Conservation (phyloP, 2,797 vertebrate species). For the Carduelis carduelis region DNA sequence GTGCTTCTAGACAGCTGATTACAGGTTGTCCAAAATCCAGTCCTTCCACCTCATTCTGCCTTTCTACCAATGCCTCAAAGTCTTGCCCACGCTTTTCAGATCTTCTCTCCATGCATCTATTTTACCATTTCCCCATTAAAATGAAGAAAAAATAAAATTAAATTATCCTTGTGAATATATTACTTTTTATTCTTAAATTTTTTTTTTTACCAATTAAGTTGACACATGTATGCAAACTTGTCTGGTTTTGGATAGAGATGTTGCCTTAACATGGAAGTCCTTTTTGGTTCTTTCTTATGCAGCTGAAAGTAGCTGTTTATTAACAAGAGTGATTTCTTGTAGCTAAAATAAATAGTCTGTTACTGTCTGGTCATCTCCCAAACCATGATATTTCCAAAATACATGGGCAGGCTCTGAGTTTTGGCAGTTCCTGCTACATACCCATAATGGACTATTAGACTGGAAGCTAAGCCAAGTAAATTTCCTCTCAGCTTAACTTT, state of each 20-base stretch:
- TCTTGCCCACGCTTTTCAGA: neutral
- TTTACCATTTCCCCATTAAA: neutral
- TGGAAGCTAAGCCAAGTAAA: neutral
- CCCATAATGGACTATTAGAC: neutral
- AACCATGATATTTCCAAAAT: neutral
- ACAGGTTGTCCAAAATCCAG: neutral
- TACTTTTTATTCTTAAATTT: neutral
- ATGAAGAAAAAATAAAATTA: neutral
- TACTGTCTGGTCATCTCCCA: neutral
- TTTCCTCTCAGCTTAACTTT: slow-evolving; percentile 1
- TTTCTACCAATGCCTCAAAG: neutral
- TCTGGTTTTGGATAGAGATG: neutral
- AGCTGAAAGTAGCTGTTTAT: neutral
- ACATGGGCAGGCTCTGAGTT: neutral
- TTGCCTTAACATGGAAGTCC: neutral
- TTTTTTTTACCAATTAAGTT: neutral
- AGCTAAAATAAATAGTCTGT: neutral
- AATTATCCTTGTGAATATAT: neutral
- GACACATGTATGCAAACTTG: neutral
- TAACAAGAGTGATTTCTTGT: neutral
- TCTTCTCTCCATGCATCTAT: neutral
- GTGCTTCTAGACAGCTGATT: neutral
- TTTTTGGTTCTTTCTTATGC: neutral
- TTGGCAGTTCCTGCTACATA: neutral
- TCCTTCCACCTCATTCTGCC: neutral